Evolutionary conservation across 2,888 invertebrate genomes (phyloP).

Genomic region (Pelosia muscerda): DNA sequence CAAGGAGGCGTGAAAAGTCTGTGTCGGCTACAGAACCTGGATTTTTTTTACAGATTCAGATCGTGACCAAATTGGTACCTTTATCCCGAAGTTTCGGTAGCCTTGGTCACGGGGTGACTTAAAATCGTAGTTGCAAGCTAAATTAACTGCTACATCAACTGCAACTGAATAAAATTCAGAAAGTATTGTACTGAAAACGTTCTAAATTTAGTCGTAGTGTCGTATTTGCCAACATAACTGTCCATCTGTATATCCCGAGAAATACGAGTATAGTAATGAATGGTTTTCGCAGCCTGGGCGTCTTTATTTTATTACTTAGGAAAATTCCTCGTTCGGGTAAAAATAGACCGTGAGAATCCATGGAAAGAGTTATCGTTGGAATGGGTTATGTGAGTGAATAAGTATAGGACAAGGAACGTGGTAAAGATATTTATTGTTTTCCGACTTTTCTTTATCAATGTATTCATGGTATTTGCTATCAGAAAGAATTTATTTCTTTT

Average conservation of each 20-base stretch:
- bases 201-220: conserved; percentile 24
- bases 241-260: conserved; percentile 14
- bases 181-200: too few species aligned
- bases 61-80: too few species aligned
- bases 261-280: conserved; percentile 43
- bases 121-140: too few species aligned
- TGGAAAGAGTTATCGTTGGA: not conserved
- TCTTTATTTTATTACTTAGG: conserved; percentile 33
- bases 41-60: too few species aligned
- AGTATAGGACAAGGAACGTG: not conserved
- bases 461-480: not conserved
- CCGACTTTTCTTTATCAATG: not conserved
- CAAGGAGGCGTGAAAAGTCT: too few species aligned
- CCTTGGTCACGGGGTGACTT: too few species aligned
- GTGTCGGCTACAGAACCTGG: too few species aligned
- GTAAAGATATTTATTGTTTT: not conserved
- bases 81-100: too few species aligned
- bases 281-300: conserved; percentile 24
- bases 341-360: not conserved
- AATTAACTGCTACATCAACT: too few species aligned
- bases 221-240: conserved; percentile 30
- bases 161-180: too few species aligned
- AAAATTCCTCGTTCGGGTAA: conserved; percentile 18
- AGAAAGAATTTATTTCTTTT: not conserved
- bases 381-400: not conserved